Base-by-base conservation (phyloP, 2,113 vertebrate species). In the Arvicanthis niloticus region DNA sequence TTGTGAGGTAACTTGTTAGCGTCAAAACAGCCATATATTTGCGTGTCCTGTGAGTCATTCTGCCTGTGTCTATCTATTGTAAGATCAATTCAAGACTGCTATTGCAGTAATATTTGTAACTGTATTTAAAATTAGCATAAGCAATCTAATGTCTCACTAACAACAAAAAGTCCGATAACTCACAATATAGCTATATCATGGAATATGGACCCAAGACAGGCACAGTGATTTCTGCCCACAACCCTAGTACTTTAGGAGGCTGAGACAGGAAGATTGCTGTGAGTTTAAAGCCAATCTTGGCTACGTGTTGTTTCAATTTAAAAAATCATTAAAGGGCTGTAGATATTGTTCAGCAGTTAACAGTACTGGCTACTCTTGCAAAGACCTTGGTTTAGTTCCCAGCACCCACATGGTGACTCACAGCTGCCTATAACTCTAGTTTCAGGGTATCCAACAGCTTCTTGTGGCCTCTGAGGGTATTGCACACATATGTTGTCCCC, bases 61-160 rank as follows among this genome's bases (percentile, higher is more conserved):
- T 2, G 1, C 17, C 6, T 1, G 3, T 1, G 26, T 19, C 62
- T 75, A 8, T n/a, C 4, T 11, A 91, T 29, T 16, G 21, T 70
- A 10, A 80, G 31, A 76, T 7, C 7, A 16, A 80, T 29, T 91
- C 42, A n/a, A 37, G 42, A 87, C 3, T 91, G 31, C 60, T 4
- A 4, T 8, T 70, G 65, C 31, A 70, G 45, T 34, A 72, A 72
- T 29, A 10, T 72, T 48, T 68, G 29, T 68, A 48, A 87, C 37
- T 92, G 15, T 60, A 48, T 76, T 62, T 65, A 8, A 65, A 70
- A 91, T 45, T 72, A 89, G 13, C 93, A 48, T 11, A 89, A 85
- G 51, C 29, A 80, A n/a, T 37, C 26, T 78, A 84, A 80, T 68
- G 60, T 16, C 60, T 85, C 62, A 53, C 31, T 42, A 70, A 37